Percentiles rank a stretch among this genome's conserved stretches.
These are phyloP conservation scores for Drosophila melanocephala DNA, from an alignment of 2,888 invertebrate species.

Conservation along the genomic window DNA sequence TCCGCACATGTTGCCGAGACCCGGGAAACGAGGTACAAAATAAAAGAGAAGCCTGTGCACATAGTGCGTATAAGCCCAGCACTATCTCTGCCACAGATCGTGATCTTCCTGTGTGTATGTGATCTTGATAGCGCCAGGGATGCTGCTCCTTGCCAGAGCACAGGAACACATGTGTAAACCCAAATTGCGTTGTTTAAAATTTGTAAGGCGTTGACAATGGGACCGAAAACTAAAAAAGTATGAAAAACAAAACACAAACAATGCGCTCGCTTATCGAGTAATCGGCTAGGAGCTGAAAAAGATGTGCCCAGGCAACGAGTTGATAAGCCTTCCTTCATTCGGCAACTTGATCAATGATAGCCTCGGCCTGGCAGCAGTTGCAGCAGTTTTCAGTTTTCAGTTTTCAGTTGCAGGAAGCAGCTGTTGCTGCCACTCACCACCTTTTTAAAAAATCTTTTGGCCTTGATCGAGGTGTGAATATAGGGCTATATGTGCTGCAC, in stretches of 20 bases:
- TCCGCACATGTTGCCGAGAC: slow-evolving; percentile 72
- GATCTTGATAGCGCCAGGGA: slow-evolving; percentile 69
- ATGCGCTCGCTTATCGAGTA: slow-evolving; percentile 56
- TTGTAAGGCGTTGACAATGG: slow-evolving; percentile 78
- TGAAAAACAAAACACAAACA: slow-evolving; percentile 46
- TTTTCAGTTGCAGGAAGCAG: slow-evolving; percentile 55
- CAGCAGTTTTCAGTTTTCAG: slow-evolving; percentile 5
- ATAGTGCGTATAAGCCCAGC: slow-evolving; percentile 21
- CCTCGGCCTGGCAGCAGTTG: slow-evolving; percentile 30
- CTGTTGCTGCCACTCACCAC: slow-evolving; percentile 52
- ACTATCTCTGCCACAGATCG: slow-evolving; percentile 39
- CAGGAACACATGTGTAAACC: slow-evolving; percentile 64
- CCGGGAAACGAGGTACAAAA: slow-evolving; percentile 13
- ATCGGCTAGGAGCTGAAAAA: slow-evolving; percentile 33
- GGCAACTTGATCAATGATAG: slow-evolving; percentile 30
- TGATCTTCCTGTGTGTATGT: slow-evolving; percentile 29
- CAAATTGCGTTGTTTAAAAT: slow-evolving; percentile 81
- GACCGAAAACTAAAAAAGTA: slow-evolving; percentile 3
- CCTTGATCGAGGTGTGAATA: slow-evolving; percentile 71
- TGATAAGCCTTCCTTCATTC: slow-evolving; percentile 56
- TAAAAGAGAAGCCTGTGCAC: slow-evolving; percentile 13
- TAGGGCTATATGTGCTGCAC: slow-evolving; percentile 21
- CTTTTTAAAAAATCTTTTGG: slow-evolving; percentile 61
- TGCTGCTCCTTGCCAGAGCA: slow-evolving; percentile 20
- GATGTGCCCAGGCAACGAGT: slow-evolving; percentile 59